A percentile compares a stretch with the other conserved stretches of the same genome.
Evolutionary conservation across 2,113 vertebrate genomes (phyloP).

Genomic region (Tursiops truncatus): DNA sequence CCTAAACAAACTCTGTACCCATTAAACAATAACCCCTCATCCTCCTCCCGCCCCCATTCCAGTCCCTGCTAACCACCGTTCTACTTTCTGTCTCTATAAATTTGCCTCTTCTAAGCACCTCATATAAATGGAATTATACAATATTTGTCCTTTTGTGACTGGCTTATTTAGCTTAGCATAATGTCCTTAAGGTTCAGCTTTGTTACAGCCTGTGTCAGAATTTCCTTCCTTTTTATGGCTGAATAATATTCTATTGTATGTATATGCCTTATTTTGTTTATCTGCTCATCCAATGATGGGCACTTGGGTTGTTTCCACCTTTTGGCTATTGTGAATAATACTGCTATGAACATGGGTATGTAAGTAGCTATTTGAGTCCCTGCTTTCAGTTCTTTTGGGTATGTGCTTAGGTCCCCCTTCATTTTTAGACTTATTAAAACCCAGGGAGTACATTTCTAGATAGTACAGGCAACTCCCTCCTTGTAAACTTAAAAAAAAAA

Average conservation of each 20-base stretch:
- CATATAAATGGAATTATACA: background rate
- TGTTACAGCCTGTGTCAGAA: background rate
- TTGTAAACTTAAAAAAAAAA: background rate
- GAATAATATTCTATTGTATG: background rate
- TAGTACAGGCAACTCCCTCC: background rate
- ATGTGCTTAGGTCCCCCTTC: background rate
- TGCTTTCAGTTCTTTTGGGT: background rate
- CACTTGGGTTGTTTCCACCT: background rate
- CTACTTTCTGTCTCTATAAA: background rate
- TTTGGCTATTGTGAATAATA: background rate
- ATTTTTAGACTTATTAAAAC: constrained; percentile 16
- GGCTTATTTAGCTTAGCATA: background rate
- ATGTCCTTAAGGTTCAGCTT: background rate
- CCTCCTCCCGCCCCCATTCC: background rate
- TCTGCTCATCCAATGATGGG: background rate
- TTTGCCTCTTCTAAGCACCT: background rate
- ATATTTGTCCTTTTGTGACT: constrained; percentile 20
- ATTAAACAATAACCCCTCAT: background rate
- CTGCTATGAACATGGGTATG: background rate
- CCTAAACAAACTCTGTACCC: background rate
- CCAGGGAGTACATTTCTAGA: background rate
- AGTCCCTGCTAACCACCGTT: background rate
- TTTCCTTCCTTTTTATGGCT: constrained; percentile 47
- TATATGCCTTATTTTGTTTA: background rate
- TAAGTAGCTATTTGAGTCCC: background rate